Conservation (phyloP, 2,113 vertebrate species). For the Clinocottus analis region DNA sequence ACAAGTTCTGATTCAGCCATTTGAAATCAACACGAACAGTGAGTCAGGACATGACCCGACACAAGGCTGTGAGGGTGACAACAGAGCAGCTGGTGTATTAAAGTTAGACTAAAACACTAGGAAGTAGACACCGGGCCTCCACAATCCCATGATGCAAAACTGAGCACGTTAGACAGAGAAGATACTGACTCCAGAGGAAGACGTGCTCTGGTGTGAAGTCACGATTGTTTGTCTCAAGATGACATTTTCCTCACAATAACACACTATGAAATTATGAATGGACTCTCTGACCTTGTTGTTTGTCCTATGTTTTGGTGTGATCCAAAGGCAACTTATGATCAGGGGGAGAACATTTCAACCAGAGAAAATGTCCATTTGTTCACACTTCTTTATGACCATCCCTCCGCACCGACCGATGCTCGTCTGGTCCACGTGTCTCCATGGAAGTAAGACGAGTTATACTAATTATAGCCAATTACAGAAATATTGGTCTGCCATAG, state of each 20-base stretch:
- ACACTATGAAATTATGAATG: neutral
- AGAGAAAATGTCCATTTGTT: conserved; percentile 2
- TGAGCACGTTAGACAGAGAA: neutral
- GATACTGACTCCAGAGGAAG: neutral
- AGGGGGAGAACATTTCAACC: neutral
- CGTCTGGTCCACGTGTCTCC: conserved; percentile 6
- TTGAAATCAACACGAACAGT: neutral
- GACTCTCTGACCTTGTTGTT: neutral
- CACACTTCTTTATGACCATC: neutral
- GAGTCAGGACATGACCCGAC: neutral
- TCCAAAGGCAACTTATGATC: neutral
- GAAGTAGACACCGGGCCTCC: neutral
- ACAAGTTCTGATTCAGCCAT: conserved; percentile 4
- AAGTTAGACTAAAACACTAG: neutral
- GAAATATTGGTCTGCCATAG: conserved; percentile 34
- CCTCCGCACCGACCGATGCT: neutral
- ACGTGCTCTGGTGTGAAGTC: neutral
- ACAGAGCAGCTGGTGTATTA: neutral
- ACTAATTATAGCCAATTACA: conserved; percentile 63
- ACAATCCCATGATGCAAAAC: conserved; percentile 8
- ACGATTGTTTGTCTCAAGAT: neutral
- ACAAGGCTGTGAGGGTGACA: neutral
- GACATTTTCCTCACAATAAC: neutral
- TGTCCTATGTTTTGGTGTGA: neutral
- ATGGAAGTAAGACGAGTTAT: conserved; percentile 34